phyloP scores from a whole-genome alignment of 2,797 vertebrate species.

The Delichon dasypus region DNA sequence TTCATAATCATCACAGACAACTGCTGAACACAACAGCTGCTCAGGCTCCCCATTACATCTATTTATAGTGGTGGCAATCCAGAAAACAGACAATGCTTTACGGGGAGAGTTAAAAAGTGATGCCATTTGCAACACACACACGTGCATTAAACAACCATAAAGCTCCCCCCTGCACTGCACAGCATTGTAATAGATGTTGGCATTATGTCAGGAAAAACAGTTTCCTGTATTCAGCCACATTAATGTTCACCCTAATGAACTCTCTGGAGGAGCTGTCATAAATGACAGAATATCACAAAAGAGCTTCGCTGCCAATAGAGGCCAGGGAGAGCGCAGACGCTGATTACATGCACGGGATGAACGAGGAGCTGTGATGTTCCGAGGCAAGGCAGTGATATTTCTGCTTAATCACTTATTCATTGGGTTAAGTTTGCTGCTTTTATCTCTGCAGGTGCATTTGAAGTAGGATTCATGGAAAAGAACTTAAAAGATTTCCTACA shows the following conservation, averaged over 20 bases:
- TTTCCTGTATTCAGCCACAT: conserved; percentile 49
- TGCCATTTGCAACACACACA: conserved; percentile 32
- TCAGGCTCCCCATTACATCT: neutral
- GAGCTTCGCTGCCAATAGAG: neutral
- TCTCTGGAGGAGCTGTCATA: conserved; percentile 60
- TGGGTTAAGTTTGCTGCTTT: conserved; percentile 55
- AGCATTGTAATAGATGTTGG: neutral
- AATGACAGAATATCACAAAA: conserved; percentile 46
- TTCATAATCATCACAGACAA: neutral
- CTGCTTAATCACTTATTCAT: conserved; percentile 57
- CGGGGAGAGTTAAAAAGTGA: neutral
- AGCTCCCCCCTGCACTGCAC: neutral
- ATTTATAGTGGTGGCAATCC: conserved; percentile 33
- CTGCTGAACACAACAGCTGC: conserved; percentile 39
- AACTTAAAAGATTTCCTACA: conserved; percentile 34
- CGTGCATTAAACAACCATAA: neutral
- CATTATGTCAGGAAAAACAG: conserved; percentile 39
- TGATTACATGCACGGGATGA: conserved; percentile 13
- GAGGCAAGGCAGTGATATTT: conserved; percentile 19
- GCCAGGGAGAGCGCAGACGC: conserved; percentile 6
- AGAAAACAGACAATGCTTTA: conserved; percentile 9
- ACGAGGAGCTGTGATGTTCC: neutral
- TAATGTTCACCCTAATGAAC: conserved; percentile 62
- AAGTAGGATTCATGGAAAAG: conserved; percentile 39
- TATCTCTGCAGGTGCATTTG: conserved; percentile 58